These are phyloP conservation scores for Trematocara variabile DNA, from an alignment of 2,113 vertebrate genomes.

Conservation along the genomic window DNA sequence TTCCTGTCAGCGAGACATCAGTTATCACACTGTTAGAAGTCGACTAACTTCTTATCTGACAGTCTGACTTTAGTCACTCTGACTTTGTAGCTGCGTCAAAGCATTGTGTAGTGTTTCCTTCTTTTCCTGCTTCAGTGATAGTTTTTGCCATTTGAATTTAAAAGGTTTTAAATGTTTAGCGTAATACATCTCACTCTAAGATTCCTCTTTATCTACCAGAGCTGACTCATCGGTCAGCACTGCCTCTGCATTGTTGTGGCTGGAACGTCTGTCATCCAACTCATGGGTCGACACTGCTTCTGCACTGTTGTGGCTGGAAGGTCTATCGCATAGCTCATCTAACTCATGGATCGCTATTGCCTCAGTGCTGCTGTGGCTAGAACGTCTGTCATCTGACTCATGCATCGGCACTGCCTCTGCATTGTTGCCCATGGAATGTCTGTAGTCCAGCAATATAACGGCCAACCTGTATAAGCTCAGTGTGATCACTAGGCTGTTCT, in stretches of 20 bases:
- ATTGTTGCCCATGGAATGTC: background rate
- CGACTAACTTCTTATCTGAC: background rate
- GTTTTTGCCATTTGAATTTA: background rate
- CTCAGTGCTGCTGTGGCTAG: background rate
- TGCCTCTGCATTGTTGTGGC: background rate
- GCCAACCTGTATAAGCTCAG: constrained; percentile 85
- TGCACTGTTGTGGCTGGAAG: background rate
- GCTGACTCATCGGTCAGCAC: background rate
- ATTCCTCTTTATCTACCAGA: background rate
- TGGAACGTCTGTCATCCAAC: background rate
- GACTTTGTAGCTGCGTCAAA: background rate
- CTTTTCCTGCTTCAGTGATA: background rate
- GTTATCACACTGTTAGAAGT: background rate
- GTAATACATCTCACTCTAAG: background rate
- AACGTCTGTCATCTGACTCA: background rate
- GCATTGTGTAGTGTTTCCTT: background rate
- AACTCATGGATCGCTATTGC: background rate
- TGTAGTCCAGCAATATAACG: constrained; percentile 67
- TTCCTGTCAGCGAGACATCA: background rate
- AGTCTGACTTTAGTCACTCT: background rate
- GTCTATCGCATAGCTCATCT: background rate
- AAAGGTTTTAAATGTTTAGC: background rate
- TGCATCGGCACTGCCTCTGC: background rate
- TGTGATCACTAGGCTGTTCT: constrained; percentile 87
- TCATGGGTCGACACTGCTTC: background rate